Evolutionary conservation across 2,888 invertebrate genomes (phyloP), one percentile per base, ranked within the genome.

Genomic region (Mesorhabditis spiculigera): DNA sequence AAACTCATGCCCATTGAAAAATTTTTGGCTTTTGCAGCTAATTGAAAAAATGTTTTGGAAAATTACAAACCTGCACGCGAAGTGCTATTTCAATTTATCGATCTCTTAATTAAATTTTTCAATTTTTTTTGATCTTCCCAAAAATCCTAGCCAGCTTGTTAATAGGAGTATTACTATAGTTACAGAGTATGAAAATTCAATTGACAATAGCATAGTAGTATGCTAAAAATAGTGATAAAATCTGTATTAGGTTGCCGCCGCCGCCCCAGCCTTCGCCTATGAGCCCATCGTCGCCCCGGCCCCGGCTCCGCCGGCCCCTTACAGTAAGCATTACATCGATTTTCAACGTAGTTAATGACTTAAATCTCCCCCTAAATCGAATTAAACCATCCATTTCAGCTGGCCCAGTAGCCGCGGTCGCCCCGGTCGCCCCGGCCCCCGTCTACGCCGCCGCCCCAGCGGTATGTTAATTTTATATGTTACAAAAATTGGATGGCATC

Each of bases 401-500:
- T 50, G 58, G 58, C 58, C 58, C 58, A 50, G 58, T 50, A n/a
- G 58, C 58, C n/a, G 58, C 58, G 1, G 71, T 75, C 13, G 69
- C 68, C 13, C 44, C 67, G 13, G 28, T 62, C 0, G 71, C 66
- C 42, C 61, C 63, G 5, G 68, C 69, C 10, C 69, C 69, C 43
- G 69, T 66, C 8, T 50, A 61, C 13, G 69, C 66, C 8, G 65
- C 68, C 58, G 71, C 68, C 43, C 69, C 13, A 71, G 45, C n/a
- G 8, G 58, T 50, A 50, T 50, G 58, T 50, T 50, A 10, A 50
- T 50, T 10, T 50, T 50, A 50, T 50, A 10, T n/a, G n/a, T n/a
- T n/a, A n/a, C n/a, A n/a, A n/a, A n/a, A n/a, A n/a, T n/a, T n/a
- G n/a, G n/a, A n/a, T n/a, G n/a, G n/a, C n/a, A n/a, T n/a, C n/a